A percentile compares a stretch with the other conserved stretches of the same genome.
These are phyloP conservation scores for Brachyhypopomus occidentalis DNA, from an alignment of 2,113 vertebrate species.

Conservation along the genomic window DNA sequence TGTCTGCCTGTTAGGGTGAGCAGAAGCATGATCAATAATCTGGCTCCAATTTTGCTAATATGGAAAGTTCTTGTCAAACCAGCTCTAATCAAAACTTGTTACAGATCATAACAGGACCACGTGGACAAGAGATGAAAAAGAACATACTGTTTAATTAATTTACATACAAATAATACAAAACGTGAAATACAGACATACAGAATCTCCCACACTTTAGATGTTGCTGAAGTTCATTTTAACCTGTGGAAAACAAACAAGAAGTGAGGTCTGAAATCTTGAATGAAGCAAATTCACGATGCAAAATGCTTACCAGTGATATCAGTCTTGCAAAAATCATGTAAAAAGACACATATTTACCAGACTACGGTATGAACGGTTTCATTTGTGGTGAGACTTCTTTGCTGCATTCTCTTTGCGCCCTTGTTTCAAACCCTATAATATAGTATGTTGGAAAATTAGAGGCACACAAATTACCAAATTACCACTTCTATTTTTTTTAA, in stretches of 20 bases:
- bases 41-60: too few species aligned
- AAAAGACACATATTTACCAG: background rate
- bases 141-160: slow-evolving; percentile 64
- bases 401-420: slow-evolving; percentile 70
- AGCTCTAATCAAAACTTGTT: too few species aligned
- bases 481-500: too few species aligned
- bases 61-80: too few species aligned
- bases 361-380: slow-evolving; percentile 27
- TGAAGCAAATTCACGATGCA: background rate
- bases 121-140: background rate
- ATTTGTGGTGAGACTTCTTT: slow-evolving; percentile 70
- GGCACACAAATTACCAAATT: background rate
- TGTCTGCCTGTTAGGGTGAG: too few species aligned
- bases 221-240: background rate
- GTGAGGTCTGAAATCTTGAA: background rate
- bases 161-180: slow-evolving; percentile 80
- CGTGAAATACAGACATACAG: background rate
- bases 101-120: background rate
- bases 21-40: too few species aligned
- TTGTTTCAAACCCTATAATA: slow-evolving; percentile 75
- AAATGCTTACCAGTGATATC: background rate
- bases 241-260: slow-evolving; percentile 14
- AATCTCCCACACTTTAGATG: slow-evolving; percentile 2
- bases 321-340: background rate
- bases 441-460: background rate